Evolutionary conservation across 2,888 invertebrate species (phyloP).

Genomic region (Diarsia brunnea): DNA sequence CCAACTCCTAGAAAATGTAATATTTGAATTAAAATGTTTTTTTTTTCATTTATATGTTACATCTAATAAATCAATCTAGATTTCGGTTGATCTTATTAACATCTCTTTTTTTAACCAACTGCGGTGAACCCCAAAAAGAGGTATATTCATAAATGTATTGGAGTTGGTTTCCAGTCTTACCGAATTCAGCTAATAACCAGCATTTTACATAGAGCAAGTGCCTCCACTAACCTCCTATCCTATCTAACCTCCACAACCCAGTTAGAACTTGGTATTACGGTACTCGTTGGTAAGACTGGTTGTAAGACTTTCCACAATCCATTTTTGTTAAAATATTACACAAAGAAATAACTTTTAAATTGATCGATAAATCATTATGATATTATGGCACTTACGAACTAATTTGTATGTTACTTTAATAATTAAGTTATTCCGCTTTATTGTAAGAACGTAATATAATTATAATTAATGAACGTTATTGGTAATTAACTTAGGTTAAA

Average conservation of each 20-base stretch:
- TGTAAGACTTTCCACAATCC: not conserved
- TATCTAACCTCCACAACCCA: too few relatives aligned
- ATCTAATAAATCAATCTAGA: not conserved
- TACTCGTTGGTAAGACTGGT: too few relatives aligned
- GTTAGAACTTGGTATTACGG: too few relatives aligned
- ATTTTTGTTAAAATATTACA: not conserved
- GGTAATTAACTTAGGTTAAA: constrained; percentile 17
- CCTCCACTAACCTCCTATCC: too few relatives aligned
- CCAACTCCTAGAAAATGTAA: not conserved
- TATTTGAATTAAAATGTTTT: not conserved
- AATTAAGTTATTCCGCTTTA: constrained; percentile 37
- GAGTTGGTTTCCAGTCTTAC: too few relatives aligned
- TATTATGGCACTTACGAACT: constrained; percentile 64
- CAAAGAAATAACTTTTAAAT: not conserved
- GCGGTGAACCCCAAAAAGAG: too few relatives aligned
- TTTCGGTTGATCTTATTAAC: not conserved
- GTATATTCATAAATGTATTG: too few relatives aligned
- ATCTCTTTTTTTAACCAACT: not conserved
- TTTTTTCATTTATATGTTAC: not conserved
- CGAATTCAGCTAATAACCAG: too few relatives aligned
- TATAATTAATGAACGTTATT: constrained; percentile 31
- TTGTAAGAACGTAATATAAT: constrained; percentile 27
- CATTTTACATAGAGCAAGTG: too few relatives aligned
- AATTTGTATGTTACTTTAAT: constrained; percentile 56
- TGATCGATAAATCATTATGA: constrained; percentile 20